phyloP scores from a whole-genome alignment of 2,797 vertebrate species.

The Aphelocoma californica region DNA sequence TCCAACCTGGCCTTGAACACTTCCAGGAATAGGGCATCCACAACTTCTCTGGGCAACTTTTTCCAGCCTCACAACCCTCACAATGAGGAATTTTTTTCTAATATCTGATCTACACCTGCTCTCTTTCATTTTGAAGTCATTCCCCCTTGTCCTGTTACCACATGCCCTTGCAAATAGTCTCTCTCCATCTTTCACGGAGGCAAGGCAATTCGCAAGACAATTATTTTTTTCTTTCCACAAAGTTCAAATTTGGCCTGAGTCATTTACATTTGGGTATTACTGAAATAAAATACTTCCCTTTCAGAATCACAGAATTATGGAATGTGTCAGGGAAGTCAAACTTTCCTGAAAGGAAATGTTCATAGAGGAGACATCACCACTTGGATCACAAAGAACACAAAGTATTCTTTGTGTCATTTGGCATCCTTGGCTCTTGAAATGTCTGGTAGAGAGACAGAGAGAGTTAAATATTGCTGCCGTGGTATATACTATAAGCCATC shows the following conservation, averaged over 20 bases:
- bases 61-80: background rate
- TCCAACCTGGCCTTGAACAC: background rate
- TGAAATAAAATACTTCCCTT: background rate
- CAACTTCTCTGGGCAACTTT: background rate
- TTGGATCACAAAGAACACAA: background rate
- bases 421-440: background rate
- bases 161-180: rapidly evolving
- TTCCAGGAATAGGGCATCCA: background rate
- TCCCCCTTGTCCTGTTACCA: background rate
- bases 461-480: background rate
- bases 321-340: background rate
- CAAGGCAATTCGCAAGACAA: background rate
- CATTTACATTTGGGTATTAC: background rate
- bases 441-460: background rate
- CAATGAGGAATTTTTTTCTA: background rate
- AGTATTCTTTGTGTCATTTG: background rate
- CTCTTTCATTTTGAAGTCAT: background rate
- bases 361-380: background rate
- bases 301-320: background rate
- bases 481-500: background rate
- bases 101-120: background rate
- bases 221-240: background rate
- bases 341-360: background rate
- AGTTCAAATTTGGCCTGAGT: background rate
- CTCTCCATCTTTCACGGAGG: background rate